These are phyloP conservation scores for Scyliorhinus canicula DNA, from an alignment of 2,797 vertebrate species.

Conservation along the genomic window DNA sequence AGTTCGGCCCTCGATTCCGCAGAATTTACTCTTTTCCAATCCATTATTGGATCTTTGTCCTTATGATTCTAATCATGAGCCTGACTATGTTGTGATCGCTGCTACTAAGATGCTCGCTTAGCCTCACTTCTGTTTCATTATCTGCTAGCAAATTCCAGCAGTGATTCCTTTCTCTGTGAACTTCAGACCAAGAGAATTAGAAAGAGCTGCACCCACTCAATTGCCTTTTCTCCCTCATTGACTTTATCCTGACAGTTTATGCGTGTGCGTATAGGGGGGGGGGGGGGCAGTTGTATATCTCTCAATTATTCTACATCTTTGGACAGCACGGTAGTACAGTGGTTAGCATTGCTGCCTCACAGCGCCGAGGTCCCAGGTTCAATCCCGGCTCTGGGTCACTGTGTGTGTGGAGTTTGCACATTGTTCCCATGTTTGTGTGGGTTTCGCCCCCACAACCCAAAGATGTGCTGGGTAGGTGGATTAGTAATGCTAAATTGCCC, in stretches of 20 bases:
- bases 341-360: no score
- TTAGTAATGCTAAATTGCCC: no score
- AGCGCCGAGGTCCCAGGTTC: no score
- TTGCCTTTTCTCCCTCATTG: background rate
- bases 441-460: no score
- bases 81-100: background rate
- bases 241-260: background rate
- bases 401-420: no score
- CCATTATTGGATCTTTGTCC: background rate
- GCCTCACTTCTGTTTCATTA: background rate
- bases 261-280: no score
- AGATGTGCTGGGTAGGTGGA: no score
- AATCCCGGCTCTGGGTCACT: no score
- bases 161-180: background rate
- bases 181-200: background rate
- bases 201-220: background rate
- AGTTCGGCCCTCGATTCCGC: background rate
- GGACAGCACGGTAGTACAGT: no score
- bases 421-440: no score
- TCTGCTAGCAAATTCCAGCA: background rate
- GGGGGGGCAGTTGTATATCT: background rate
- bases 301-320: no score
- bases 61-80: background rate
- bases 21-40: background rate
- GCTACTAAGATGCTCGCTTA: background rate